Conservation (phyloP, 2,888 invertebrate genomes). For the Electrophaes corylata region DNA sequence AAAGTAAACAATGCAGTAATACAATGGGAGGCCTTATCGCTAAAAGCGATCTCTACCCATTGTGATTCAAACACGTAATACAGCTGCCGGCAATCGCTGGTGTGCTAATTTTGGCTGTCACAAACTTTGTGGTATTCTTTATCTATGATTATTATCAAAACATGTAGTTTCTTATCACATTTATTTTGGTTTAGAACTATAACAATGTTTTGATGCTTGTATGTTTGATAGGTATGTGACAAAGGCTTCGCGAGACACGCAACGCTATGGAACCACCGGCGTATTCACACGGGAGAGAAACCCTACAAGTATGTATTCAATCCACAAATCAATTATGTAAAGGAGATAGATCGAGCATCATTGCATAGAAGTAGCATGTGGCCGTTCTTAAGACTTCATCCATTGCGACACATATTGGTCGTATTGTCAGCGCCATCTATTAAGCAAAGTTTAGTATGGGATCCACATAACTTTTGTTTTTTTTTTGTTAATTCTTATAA, state of each 20-base stretch:
- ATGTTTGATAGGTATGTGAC: slow-evolving; percentile 86
- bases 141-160: neutral
- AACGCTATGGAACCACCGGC: slow-evolving; percentile 94
- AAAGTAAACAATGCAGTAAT: too few species aligned
- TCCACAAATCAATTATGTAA: neutral
- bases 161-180: neutral
- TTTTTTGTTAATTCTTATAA: too few species aligned
- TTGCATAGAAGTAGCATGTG: neutral
- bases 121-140: too few species aligned
- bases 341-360: neutral
- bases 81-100: too few species aligned
- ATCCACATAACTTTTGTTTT: too few species aligned
- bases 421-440: too few species aligned
- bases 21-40: too few species aligned
- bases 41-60: too few species aligned
- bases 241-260: slow-evolving; percentile 95
- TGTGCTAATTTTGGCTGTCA: neutral
- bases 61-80: too few species aligned
- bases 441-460: too few species aligned
- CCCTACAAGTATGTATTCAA: slow-evolving; percentile 88
- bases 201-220: neutral
- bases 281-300: slow-evolving; percentile 95
- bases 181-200: neutral
- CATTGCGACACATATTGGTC: too few species aligned
- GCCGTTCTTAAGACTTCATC: too few species aligned